A percentile compares a stretch with the other conserved stretches of the same genome.
phyloP scores from a whole-genome alignment of 2,888 invertebrate genomes.

The Cephus runcator region DNA sequence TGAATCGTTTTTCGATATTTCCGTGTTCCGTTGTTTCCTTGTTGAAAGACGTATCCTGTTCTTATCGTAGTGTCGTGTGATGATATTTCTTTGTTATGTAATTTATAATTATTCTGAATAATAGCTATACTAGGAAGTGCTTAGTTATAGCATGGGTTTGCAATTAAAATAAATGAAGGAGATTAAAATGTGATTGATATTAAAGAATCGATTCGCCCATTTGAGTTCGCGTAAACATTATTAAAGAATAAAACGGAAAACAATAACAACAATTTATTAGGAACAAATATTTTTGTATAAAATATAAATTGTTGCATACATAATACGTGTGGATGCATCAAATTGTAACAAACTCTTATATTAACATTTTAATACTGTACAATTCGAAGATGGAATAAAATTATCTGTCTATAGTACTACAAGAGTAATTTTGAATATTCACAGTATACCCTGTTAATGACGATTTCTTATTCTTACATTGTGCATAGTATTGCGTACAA shows the following conservation, averaged over 20 bases:
- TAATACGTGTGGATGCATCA: neutral
- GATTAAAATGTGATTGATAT: neutral
- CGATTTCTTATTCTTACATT: no score
- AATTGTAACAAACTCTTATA: neutral
- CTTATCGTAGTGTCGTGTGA: neutral
- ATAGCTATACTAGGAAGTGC: neutral
- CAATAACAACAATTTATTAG: neutral
- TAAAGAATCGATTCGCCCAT: neutral
- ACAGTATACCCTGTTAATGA: no score
- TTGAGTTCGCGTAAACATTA: no score
- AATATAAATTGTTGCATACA: neutral
- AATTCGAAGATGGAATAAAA: neutral
- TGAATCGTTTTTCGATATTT: neutral
- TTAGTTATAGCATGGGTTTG: neutral
- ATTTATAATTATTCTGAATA: neutral
- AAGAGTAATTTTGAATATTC: no score
- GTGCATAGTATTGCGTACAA: neutral
- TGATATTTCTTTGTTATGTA: neutral
- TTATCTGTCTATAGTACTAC: neutral
- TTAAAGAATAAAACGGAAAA: no score
- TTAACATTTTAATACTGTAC: neutral
- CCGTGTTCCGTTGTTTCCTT: neutral
- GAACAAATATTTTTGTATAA: neutral
- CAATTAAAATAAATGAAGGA: neutral
- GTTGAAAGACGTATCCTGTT: neutral